Percentiles rank a stretch among this genome's conserved stretches.
Conservation (phyloP, 2,113 vertebrate species). For the Oophaga pumilio region DNA sequence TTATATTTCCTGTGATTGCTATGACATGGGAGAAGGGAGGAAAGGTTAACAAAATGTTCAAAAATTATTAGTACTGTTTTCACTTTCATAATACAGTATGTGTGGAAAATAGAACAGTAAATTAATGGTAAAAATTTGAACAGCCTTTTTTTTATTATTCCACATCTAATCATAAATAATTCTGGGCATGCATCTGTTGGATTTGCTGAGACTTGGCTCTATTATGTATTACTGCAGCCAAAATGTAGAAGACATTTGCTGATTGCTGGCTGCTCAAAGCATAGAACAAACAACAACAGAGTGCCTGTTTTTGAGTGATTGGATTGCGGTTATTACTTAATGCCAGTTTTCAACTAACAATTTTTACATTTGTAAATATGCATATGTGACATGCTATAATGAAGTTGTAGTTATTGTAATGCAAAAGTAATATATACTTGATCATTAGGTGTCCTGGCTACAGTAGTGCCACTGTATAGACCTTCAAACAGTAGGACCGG, state of each 20-base stretch:
- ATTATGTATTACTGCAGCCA: slow-evolving; percentile 29
- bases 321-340: slow-evolving; percentile 30
- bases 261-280: slow-evolving; percentile 43
- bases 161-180: slow-evolving; percentile 49
- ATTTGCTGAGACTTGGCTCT: slow-evolving; percentile 41
- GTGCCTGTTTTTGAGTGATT: slow-evolving; percentile 44
- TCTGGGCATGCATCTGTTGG: slow-evolving; percentile 46
- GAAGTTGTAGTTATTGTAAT: neutral
- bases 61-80: neutral
- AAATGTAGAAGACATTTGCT: slow-evolving; percentile 46
- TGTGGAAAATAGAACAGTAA: slow-evolving; percentile 19
- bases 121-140: slow-evolving; percentile 24
- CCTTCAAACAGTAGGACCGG: neutral
- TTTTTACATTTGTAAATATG: slow-evolving; percentile 42
- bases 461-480: neutral
- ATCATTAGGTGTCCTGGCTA: neutral
- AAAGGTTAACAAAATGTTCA: neutral
- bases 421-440: neutral
- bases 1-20: neutral
- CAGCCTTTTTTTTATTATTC: slow-evolving; percentile 11
- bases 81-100: neutral
- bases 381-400: slow-evolving; percentile 2
- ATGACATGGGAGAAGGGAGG: neutral
- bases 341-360: slow-evolving; percentile 30
- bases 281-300: slow-evolving; percentile 49